Conservation (phyloP, 2,888 invertebrate genomes). For the Subacronicta megacephala region DNA sequence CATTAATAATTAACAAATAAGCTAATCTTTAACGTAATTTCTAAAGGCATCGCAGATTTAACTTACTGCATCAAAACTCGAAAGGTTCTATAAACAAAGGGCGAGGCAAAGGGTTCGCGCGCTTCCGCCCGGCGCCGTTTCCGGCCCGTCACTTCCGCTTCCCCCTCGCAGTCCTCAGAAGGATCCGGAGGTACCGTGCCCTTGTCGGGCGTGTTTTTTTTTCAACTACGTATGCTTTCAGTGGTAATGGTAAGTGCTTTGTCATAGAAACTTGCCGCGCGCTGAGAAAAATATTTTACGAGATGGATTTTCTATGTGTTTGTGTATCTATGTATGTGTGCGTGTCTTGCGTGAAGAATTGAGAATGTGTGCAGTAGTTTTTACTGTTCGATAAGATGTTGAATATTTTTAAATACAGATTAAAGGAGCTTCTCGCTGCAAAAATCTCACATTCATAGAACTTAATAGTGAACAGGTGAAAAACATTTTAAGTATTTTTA, state of each 20-base stretch:
- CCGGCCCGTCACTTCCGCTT: slow-evolving; percentile 74
- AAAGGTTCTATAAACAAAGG: slow-evolving; percentile 77
- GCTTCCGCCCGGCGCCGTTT: slow-evolving; percentile 82
- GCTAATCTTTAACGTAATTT: slow-evolving; percentile 23
- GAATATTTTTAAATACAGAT: no score
- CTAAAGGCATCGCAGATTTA: slow-evolving; percentile 29
- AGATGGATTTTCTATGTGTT: slow-evolving; percentile 12
- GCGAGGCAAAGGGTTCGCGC: slow-evolving; percentile 79
- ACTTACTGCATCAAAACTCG: slow-evolving; percentile 27
- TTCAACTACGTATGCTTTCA: slow-evolving; percentile 64
- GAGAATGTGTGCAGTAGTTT: not conserved
- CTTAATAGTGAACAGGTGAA: no score
- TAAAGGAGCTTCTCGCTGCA: no score
- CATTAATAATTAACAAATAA: not conserved
- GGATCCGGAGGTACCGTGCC: slow-evolving; percentile 59
- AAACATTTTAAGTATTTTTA: no score
- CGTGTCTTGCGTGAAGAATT: slow-evolving; percentile 7
- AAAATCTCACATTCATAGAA: no score
- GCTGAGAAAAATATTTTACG: slow-evolving; percentile 28
- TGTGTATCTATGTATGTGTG: slow-evolving; percentile 1
- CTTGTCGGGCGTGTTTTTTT: slow-evolving; percentile 59
- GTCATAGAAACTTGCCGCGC: slow-evolving; percentile 57
- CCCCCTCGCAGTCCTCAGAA: slow-evolving; percentile 44
- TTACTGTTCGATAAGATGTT: no score
- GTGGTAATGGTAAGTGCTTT: slow-evolving; percentile 69